Conservation (phyloP, 2,888 invertebrate species). For the Melolontha melolontha region DNA sequence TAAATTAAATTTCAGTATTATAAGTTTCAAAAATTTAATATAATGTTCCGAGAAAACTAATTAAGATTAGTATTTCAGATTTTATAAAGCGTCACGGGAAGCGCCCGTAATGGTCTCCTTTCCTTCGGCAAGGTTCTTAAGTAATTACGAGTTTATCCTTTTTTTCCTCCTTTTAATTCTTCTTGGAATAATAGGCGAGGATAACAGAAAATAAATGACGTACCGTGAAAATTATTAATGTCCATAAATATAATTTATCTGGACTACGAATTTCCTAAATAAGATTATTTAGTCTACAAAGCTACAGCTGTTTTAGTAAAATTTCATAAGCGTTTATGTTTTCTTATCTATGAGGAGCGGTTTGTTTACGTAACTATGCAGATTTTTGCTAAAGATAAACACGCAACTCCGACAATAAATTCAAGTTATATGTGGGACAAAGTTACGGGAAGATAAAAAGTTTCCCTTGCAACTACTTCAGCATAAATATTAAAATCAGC, state of each 20-base stretch:
- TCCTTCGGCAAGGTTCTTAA: constrained; percentile 13
- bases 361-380: constrained; percentile 30
- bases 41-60: constrained; percentile 31
- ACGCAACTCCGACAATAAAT: constrained; percentile 30
- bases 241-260: constrained; percentile 9
- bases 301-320: constrained; percentile 4
- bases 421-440: constrained; percentile 15
- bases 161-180: constrained; percentile 14
- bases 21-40: constrained; percentile 29
- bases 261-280: constrained; percentile 3
- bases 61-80: constrained; percentile 41
- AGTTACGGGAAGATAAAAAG: constrained; percentile 26
- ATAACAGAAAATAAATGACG: constrained; percentile 11
- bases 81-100: constrained; percentile 35
- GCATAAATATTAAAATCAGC: constrained; percentile 22
- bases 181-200: constrained; percentile 5
- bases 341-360: constrained; percentile 18
- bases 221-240: constrained; percentile 27
- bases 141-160: constrained; percentile 15
- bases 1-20: constrained; percentile 27
- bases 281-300: constrained; percentile 5
- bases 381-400: constrained; percentile 33
- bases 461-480: constrained; percentile 11
- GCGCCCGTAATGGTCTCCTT: constrained; percentile 3
- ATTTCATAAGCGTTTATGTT: constrained; percentile 11